Base-by-base conservation (phyloP, 2,113 vertebrate genomes). In the Psophia crepitans region DNA sequence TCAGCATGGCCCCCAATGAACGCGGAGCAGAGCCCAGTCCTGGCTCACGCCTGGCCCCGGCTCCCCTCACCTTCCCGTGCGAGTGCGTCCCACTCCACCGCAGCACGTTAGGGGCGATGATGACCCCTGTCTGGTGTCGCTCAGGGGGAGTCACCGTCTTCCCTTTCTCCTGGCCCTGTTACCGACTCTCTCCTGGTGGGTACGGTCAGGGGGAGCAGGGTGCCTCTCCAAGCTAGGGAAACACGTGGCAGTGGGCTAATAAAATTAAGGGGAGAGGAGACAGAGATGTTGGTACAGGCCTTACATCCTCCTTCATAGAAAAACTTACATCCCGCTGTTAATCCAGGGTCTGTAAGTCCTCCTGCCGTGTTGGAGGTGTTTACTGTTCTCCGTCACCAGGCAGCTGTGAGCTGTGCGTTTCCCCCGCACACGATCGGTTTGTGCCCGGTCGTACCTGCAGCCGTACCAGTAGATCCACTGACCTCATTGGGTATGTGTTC, bases 311-410 rank as follows among this genome's bases (percentile, higher is more conserved):
- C 48, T 32, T 11, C 0, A 0, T 0, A 20, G 61, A 4, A 35
- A 9, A 30, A 8, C 46, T 27, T 1, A 8, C 33, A 7, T 12
- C 51, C 46, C 24, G 0, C 10, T 17, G 33, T 18, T 3, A 2
- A 6, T 7, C 14, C 21, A 0, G 39, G 22, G 5, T 26, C 27
- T 35, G n/a, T 0, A 8, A 5, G 23, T 27, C 35, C 82, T 12
- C 5, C 6, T 3, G 70, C 44, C 16, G 1, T 0, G 13, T 27
- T 12, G 0, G 9, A 11, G 39, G 35, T 1, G 9, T 9, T 13
- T 2, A 1, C 49, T 4, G 11, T 6, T 15, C 49, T 35, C 21
- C 24, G 24, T 9, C 12, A 9, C 43, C 13, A 15, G 14, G 43
- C 16, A 43, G 43, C 16, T 43, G 43, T 43, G 43, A 43, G 43